These are phyloP conservation scores for Lasioglossum marginatum DNA, from an alignment of 2,888 invertebrate species.

Conservation along the genomic window DNA sequence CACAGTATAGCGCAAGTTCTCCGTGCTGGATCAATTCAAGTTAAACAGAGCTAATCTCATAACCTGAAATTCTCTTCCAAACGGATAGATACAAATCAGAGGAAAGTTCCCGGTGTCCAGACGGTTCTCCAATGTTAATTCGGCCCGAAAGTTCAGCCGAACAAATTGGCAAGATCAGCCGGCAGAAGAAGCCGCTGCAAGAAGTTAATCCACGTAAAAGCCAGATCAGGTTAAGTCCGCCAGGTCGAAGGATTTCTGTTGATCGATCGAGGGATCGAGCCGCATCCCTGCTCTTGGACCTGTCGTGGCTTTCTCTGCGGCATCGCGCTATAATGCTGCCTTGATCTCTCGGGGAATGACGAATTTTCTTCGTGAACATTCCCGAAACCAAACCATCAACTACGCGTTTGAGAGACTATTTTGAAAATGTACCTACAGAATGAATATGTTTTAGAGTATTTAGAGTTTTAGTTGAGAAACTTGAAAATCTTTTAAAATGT, in stretches of 20 bases:
- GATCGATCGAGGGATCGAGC: conserved; percentile 74
- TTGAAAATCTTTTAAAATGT: too few species aligned
- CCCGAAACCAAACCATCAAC: not conserved
- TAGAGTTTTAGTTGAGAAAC: too few species aligned
- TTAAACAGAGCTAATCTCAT: conserved; percentile 10
- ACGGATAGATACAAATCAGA: conserved; percentile 31
- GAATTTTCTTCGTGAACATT: conserved; percentile 36
- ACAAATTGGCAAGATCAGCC: conserved; percentile 76
- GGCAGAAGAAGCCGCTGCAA: conserved; percentile 68
- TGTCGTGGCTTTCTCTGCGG: conserved; percentile 19
- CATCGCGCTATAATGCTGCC: conserved; percentile 41
- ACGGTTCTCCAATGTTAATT: conserved; percentile 63
- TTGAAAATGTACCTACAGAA: too few species aligned
- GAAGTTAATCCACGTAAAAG: conserved; percentile 72
- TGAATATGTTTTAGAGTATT: not conserved
- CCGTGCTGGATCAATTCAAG: not conserved
- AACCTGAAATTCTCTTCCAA: conserved; percentile 8
- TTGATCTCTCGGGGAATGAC: conserved; percentile 47
- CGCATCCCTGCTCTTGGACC: conserved; percentile 54
- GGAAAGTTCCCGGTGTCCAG: conserved; percentile 30
- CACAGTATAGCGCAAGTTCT: not conserved
- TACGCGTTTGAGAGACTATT: not conserved
- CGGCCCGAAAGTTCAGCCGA: conserved; percentile 68
- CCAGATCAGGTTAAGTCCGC: conserved; percentile 63
- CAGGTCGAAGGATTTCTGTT: conserved; percentile 72